Evolutionary conservation across 2,113 vertebrate genomes (phyloP).

Genomic region (Sceloporus undulatus): DNA sequence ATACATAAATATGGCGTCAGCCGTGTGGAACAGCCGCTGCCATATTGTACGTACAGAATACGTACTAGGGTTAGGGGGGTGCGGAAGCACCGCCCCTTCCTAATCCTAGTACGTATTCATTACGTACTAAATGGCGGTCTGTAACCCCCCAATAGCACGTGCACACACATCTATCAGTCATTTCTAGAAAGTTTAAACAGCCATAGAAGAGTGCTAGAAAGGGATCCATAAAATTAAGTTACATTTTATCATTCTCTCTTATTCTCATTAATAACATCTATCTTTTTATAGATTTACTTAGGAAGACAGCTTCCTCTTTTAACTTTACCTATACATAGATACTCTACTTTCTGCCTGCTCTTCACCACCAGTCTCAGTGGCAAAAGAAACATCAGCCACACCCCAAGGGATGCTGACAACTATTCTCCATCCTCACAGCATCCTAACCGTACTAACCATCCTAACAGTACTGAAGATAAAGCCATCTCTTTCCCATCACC

Average conservation of each 20-base stretch:
- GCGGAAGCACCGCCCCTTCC: too few relatives aligned
- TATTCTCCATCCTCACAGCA: slow-evolving; percentile 18
- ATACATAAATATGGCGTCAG: too few relatives aligned
- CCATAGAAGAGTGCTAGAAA: slow-evolving; percentile 45
- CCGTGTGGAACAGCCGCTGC: too few relatives aligned
- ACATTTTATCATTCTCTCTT: background rate
- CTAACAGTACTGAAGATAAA: slow-evolving; percentile 25
- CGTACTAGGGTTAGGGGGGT: too few relatives aligned
- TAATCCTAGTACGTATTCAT: too few relatives aligned
- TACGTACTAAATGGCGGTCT: too few relatives aligned
- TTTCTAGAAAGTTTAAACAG: slow-evolving; percentile 58
- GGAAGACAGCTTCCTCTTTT: background rate
- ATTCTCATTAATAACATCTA: slow-evolving; percentile 14
- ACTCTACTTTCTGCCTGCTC: background rate
- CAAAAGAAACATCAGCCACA: slow-evolving; percentile 43
- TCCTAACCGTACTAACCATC: background rate
- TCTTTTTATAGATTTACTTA: slow-evolving; percentile 7
- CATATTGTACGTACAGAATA: too few relatives aligned
- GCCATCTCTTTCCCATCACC: background rate
- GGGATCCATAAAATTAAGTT: slow-evolving; percentile 22
- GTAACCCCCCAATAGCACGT: background rate
- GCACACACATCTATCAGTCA: slow-evolving; percentile 40
- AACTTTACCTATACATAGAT: background rate
- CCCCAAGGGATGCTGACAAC: slow-evolving; percentile 33
- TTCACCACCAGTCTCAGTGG: background rate